Percentiles rank a stretch among this genome's conserved stretches.
Conservation (phyloP, 2,113 vertebrate species). For the Microtus pennsylvanicus region DNA sequence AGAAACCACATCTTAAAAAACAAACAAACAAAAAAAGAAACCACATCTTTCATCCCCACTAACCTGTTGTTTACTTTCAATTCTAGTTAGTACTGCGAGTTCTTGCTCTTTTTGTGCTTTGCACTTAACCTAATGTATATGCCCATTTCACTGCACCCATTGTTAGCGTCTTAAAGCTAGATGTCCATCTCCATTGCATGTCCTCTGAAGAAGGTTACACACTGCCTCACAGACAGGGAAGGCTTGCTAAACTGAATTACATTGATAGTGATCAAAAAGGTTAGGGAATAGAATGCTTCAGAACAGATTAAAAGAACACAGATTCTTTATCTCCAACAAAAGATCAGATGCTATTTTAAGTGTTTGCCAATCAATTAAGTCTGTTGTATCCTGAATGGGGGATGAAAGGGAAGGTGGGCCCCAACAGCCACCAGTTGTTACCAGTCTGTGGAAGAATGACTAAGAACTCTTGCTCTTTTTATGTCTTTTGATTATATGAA, state of each 20-base stretch:
- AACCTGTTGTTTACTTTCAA: not conserved
- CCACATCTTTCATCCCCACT: not conserved
- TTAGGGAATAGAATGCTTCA: slow-evolving; percentile 54
- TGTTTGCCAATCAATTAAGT: slow-evolving; percentile 56
- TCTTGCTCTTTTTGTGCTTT: not conserved
- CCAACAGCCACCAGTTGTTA: not conserved
- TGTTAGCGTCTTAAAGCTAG: not conserved
- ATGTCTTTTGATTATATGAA: not conserved
- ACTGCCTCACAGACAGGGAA: slow-evolving; percentile 2
- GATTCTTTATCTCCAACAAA: slow-evolving; percentile 73
- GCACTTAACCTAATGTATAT: not conserved
- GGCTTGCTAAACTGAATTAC: slow-evolving; percentile 59
- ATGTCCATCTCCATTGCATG: not conserved
- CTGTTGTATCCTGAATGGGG: slow-evolving; percentile 28
- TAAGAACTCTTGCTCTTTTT: not conserved
- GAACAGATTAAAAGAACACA: slow-evolving; percentile 74
- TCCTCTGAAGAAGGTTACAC: not conserved
- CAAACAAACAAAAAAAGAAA: no score
- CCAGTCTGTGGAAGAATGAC: not conserved
- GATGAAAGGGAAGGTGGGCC: not conserved
- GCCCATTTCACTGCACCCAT: not conserved
- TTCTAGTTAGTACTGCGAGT: not conserved
- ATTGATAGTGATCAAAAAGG: slow-evolving; percentile 68
- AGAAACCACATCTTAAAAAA: not conserved
- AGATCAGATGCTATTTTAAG: slow-evolving; percentile 62